Conservation (phyloP, 2,113 vertebrate species). For the Hylia prasina region DNA sequence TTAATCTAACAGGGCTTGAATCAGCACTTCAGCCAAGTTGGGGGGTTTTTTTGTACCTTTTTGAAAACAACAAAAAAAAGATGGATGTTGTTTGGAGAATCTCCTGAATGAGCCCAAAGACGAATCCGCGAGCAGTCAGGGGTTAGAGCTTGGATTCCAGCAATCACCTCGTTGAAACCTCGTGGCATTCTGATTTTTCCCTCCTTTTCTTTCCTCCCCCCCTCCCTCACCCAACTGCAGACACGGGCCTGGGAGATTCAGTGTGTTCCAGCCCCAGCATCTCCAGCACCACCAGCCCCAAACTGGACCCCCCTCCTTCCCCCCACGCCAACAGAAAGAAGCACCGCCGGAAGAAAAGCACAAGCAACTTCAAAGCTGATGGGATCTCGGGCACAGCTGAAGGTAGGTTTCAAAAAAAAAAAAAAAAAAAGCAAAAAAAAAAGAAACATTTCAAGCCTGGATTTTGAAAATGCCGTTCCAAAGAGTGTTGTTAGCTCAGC, state of each 20-base stretch:
- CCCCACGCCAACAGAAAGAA: conserved; percentile 98
- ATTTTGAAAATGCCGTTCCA: background rate
- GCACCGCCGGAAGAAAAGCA: conserved; percentile 97
- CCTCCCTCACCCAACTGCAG: conserved; percentile 63
- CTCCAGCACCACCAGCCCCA: conserved; percentile 93
- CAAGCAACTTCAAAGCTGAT: conserved; percentile 95
- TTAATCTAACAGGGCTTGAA: background rate
- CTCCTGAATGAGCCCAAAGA: background rate
- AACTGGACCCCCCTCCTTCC: conserved; percentile 93
- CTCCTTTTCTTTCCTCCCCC: background rate
- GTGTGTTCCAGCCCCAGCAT: conserved; percentile 94
- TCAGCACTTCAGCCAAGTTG: background rate
- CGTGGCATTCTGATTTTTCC: background rate
- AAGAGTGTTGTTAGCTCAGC: background rate
- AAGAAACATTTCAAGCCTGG: background rate
- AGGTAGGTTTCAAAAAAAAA: conserved; percentile 68
- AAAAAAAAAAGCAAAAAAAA: no score
- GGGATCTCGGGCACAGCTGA: conserved; percentile 91
- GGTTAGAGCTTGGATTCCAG: background rate
- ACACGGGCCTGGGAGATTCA: conserved; percentile 89
- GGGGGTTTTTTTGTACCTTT: background rate
- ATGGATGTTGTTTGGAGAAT: background rate
- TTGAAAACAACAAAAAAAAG: background rate
- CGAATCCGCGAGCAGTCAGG: background rate
- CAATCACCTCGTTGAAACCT: background rate